Evolutionary conservation across 2,797 vertebrate species (phyloP), one percentile per base, ranked within the genome.

Genomic region (Phoeniculus purpureus): DNA sequence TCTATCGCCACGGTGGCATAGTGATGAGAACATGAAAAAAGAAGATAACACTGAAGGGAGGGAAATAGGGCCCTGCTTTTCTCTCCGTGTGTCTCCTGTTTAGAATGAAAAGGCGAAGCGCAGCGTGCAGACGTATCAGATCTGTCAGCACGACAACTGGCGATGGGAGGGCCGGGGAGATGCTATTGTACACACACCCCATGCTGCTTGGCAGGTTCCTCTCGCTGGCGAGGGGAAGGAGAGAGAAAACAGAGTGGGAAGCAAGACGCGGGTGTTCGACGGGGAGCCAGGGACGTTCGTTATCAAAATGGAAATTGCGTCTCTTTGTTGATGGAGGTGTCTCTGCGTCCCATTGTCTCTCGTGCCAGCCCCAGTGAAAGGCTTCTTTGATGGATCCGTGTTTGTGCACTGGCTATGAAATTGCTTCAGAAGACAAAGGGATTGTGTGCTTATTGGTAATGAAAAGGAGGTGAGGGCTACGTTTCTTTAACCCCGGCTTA

Each of bases 401-500:
- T 96, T 95, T 96, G 96, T 92, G 94, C 96, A 96, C 22, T 8
- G 5, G 95, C 95, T 95, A 96, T 96, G 96, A 97, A 97, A 96
- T 97, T 96, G 95, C 96, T 91, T 92, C 21, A 21, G 66, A 85
- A 95, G 96, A 96, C 95, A 97, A 96, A 96, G 89, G 86, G 51
- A 73, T 70, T 1, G 6, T 2, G 32, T 74, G 91, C 91, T 88
- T 89, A 55, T 37, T 80, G 85, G 89, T 70, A 89, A 94, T 91
- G 93, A 92, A 83, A 93, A 78, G 81, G 72, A 93, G 86, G 40
- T 61, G 70, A 85, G 88, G 86, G 82, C 86, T 59, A 4, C 5
- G 3, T 87, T 37, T 74, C 89, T 56, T 64, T 45, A 67, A 20
- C 87, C 87, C 92, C 7, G 0, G 74, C 70, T 72, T 56, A 19